These are phyloP conservation scores for Ypsolopha sequella DNA, from an alignment of 2,888 invertebrate genomes.

Conservation along the genomic window DNA sequence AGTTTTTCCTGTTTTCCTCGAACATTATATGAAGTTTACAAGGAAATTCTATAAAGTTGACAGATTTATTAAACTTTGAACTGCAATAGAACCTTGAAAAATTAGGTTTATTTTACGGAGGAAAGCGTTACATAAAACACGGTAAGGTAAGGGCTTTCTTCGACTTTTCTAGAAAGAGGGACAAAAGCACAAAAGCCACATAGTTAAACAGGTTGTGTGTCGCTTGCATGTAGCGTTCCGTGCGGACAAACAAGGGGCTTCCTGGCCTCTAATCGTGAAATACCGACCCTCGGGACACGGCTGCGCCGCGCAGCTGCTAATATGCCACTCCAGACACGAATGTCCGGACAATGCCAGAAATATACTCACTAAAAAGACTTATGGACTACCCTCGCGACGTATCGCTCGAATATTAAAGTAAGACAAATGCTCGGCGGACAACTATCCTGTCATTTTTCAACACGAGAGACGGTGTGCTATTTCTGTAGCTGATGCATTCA, in stretches of 20 bases:
- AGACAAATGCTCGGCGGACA: conserved; percentile 16
- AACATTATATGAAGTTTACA: no score
- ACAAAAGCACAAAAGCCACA: no score
- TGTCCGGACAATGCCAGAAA: conserved; percentile 14
- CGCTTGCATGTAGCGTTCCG: conserved; percentile 22
- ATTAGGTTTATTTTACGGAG: no score
- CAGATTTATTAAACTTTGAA: no score
- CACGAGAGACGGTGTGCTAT: background rate
- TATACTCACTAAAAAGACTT: conserved; percentile 30
- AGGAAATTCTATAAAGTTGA: no score
- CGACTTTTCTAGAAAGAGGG: no score
- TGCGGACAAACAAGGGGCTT: conserved; percentile 18
- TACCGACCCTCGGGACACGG: conserved; percentile 41
- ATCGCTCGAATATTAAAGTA: conserved; percentile 7
- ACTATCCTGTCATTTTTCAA: background rate
- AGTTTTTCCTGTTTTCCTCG: no score
- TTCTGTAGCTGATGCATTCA: no score
- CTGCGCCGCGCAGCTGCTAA: conserved; percentile 16
- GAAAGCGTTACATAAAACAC: no score
- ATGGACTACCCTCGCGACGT: conserved; percentile 14
- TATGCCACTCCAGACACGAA: conserved; percentile 24
- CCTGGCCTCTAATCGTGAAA: conserved; percentile 53
- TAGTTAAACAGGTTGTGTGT: background rate
- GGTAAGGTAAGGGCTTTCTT: no score
- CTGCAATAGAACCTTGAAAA: no score